Evolutionary conservation across 2,113 vertebrate genomes (phyloP).

Genomic region (Natator depressus): DNA sequence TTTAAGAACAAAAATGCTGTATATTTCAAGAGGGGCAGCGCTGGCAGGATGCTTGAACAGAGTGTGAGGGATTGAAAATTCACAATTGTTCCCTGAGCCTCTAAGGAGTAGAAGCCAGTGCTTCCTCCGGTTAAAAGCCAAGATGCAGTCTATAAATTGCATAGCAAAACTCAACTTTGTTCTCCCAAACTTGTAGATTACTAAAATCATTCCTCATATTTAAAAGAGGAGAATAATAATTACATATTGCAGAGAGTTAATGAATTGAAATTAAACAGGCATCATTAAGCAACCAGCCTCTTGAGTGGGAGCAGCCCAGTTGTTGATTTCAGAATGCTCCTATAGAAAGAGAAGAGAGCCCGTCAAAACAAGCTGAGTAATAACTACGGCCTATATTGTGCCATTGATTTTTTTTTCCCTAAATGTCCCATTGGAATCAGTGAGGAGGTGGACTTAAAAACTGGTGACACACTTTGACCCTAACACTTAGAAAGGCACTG

Average conservation of each 20-base stretch:
- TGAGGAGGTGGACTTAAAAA: neutral
- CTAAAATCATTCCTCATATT: neutral
- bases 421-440: neutral
- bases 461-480: neutral
- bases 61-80: neutral
- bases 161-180: neutral
- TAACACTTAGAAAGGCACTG: neutral
- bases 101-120: neutral
- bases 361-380: neutral
- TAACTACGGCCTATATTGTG: neutral
- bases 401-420: neutral
- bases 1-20: neutral
- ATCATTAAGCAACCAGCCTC: neutral
- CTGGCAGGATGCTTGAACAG: neutral
- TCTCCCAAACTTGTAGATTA: neutral
- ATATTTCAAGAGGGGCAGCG: neutral
- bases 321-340: neutral
- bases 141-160: neutral
- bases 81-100: neutral
- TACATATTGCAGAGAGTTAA: slow-evolving; percentile 1
- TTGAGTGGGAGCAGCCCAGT: neutral
- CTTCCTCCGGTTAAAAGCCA: neutral
- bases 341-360: neutral
- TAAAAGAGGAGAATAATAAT: neutral
- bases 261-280: slow-evolving; percentile 37